Evolutionary conservation across 2,797 vertebrate species (phyloP).

Genomic region (Melanotaenia pygmaea): DNA sequence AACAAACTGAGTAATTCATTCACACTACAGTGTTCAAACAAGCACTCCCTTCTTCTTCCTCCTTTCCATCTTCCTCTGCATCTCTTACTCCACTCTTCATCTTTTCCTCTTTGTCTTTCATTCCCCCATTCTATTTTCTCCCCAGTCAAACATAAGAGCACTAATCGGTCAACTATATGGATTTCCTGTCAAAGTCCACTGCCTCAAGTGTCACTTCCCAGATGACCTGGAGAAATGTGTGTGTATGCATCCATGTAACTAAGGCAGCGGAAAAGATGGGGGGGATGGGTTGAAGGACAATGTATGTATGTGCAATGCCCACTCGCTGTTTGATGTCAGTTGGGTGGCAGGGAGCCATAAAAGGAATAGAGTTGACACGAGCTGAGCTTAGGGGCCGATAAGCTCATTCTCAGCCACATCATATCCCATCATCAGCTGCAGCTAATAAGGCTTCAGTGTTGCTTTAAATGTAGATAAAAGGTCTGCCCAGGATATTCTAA

Average conservation of each 20-base stretch:
- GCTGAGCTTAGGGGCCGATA: slow-evolving; percentile 41
- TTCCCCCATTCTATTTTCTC: slow-evolving; percentile 67
- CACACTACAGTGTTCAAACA: slow-evolving; percentile 26
- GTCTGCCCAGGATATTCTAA: slow-evolving; percentile 22
- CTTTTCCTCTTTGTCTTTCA: slow-evolving; percentile 36
- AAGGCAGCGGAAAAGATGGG: slow-evolving; percentile 19
- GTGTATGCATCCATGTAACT: slow-evolving; percentile 4
- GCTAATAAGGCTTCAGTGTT: slow-evolving; percentile 21
- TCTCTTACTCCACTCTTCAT: slow-evolving; percentile 39
- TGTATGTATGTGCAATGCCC: slow-evolving; percentile 11
- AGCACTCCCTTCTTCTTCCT: neutral
- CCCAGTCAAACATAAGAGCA: slow-evolving; percentile 61
- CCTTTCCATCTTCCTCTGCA: slow-evolving; percentile 23
- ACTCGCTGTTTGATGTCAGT: slow-evolving; percentile 45
- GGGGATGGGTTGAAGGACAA: slow-evolving; percentile 38
- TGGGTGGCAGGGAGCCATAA: slow-evolving; percentile 46
- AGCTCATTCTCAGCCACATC: slow-evolving; percentile 45
- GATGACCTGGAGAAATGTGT: slow-evolving; percentile 48
- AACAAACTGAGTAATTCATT: neutral
- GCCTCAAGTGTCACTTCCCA: slow-evolving; percentile 55
- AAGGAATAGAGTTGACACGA: slow-evolving; percentile 48
- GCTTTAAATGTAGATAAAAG: slow-evolving; percentile 39
- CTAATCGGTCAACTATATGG: slow-evolving; percentile 74
- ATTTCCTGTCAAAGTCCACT: slow-evolving; percentile 73
- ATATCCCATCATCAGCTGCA: slow-evolving; percentile 32